Evolutionary conservation across 2,113 vertebrate genomes (phyloP).

Genomic region (Perognathus longimembris): DNA sequence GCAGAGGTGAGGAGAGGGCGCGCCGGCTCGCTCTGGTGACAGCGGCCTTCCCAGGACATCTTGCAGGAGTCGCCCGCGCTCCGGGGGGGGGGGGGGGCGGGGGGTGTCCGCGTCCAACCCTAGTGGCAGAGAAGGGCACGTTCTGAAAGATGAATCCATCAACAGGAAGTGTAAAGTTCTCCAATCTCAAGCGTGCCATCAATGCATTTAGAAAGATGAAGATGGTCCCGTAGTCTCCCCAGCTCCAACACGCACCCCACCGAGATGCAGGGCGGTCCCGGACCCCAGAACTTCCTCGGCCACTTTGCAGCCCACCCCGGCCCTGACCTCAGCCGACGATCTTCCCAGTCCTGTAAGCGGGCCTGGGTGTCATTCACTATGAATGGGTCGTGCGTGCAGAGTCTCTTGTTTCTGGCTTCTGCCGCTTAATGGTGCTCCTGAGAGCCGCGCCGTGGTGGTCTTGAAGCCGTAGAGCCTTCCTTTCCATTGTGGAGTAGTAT

Average conservation of each 20-base stretch:
- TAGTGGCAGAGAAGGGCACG: not conserved
- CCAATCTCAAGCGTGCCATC: not conserved
- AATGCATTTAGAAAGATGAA: not conserved
- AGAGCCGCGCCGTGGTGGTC: not conserved
- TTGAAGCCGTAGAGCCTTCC: not conserved
- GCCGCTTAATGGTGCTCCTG: not conserved
- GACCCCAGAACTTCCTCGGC: not conserved
- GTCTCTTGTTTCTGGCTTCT: not conserved
- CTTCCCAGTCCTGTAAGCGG: too few relatives aligned
- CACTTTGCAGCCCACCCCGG: not conserved
- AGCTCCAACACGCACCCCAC: not conserved
- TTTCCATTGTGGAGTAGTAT: not conserved
- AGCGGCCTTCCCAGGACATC: not conserved
- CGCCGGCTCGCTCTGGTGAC: too few relatives aligned
- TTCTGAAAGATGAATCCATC: not conserved
- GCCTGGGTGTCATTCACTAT: not conserved
- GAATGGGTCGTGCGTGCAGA: not conserved
- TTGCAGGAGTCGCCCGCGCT: not conserved
- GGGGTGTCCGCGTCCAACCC: not conserved
- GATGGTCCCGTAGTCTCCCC: too few relatives aligned
- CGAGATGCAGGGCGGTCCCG: not conserved
- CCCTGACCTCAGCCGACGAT: too few relatives aligned
- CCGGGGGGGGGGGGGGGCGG: not conserved
- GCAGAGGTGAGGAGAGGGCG: not conserved
- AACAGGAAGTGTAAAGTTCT: not conserved